Evolutionary conservation across 2,888 invertebrate genomes (phyloP).

Genomic region (Plebejus argus): DNA sequence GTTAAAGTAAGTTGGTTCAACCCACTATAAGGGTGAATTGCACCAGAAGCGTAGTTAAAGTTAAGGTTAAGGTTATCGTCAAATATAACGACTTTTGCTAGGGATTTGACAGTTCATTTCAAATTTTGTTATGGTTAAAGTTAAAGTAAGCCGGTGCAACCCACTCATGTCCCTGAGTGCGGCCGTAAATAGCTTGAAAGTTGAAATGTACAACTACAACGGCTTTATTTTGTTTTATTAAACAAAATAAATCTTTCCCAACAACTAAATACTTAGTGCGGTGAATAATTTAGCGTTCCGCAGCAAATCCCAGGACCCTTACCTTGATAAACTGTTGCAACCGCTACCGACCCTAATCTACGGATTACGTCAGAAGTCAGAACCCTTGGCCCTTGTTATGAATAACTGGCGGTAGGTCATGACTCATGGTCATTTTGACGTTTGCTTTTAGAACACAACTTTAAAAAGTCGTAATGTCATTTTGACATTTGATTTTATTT

Average conservation of each 20-base stretch:
- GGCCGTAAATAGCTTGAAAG: too few relatives aligned
- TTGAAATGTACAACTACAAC: too few relatives aligned
- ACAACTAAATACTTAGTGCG: neutral
- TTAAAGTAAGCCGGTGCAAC: too few relatives aligned
- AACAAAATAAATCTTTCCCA: neutral
- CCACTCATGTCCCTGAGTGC: too few relatives aligned
- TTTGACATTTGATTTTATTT: neutral
- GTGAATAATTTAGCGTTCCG: neutral
- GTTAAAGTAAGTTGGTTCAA: too few relatives aligned
- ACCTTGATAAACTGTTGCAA: neutral
- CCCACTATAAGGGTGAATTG: too few relatives aligned
- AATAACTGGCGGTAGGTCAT: neutral
- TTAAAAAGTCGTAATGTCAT: neutral
- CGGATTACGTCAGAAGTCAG: neutral
- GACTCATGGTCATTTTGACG: neutral
- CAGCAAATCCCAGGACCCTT: neutral
- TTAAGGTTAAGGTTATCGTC: too few relatives aligned
- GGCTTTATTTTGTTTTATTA: neutral
- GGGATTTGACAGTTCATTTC: too few relatives aligned
- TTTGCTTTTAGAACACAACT: neutral
- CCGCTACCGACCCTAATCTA: neutral
- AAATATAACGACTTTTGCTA: too few relatives aligned
- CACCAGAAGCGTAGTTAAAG: too few relatives aligned
- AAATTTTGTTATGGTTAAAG: too few relatives aligned
- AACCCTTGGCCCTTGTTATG: neutral